Evolutionary conservation across 2,113 vertebrate genomes (phyloP).

Genomic region (Gambusia holbrooki): DNA sequence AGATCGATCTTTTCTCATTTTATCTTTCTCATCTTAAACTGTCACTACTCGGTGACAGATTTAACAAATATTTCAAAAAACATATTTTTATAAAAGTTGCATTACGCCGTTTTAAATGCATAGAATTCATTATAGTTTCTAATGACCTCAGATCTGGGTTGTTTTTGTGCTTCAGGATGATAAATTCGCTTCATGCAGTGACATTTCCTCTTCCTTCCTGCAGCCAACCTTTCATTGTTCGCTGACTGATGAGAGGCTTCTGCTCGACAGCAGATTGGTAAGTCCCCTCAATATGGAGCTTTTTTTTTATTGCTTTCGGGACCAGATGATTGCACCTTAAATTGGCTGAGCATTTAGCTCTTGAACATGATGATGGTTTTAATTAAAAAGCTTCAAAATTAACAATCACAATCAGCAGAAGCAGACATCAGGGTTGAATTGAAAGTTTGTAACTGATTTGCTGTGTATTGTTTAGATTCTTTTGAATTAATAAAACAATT

Average conservation of each 20-base stretch:
- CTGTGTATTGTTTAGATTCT: not conserved
- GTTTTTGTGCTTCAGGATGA: no score
- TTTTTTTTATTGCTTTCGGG: not conserved
- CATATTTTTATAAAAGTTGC: no score
- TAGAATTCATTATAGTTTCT: no score
- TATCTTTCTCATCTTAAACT: no score
- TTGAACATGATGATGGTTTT: not conserved
- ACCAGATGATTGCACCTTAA: not conserved
- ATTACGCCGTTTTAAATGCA: no score
- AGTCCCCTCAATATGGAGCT: conserved; percentile 8
- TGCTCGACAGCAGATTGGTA: conserved; percentile 44
- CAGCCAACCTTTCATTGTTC: conserved; percentile 33
- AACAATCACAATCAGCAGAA: conserved; percentile 25
- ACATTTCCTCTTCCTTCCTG: not conserved
- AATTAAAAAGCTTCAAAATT: conserved; percentile 11
- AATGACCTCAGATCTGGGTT: no score
- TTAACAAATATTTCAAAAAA: no score
- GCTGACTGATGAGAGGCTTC: conserved; percentile 14
- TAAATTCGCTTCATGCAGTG: not conserved
- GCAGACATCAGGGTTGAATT: conserved; percentile 9
- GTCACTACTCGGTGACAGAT: no score
- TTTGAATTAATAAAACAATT: not conserved
- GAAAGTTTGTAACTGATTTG: not conserved
- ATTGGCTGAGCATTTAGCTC: not conserved
- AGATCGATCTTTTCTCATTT: no score